Conservation (phyloP, 2,797 vertebrate species). For the Dryobates pubescens region DNA sequence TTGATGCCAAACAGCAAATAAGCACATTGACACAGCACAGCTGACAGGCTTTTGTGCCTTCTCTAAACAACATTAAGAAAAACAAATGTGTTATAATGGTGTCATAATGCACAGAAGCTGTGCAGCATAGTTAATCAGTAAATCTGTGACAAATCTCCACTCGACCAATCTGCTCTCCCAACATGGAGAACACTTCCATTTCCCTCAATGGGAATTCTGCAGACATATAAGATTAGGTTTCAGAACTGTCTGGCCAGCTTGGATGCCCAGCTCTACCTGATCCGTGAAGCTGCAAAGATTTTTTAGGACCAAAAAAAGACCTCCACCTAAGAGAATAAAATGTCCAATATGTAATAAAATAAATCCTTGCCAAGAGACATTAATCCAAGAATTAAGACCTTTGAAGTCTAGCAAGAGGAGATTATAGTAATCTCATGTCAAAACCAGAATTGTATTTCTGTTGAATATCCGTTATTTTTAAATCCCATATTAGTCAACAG, state of each 20-base stretch:
- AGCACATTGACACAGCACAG: neutral
- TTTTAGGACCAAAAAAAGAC: neutral
- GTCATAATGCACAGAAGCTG: neutral
- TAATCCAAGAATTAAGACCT: constrained; percentile 50
- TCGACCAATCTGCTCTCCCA: neutral
- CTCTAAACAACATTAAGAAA: neutral
- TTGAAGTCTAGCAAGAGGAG: constrained; percentile 31
- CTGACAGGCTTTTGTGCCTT: neutral
- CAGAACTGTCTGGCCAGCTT: neutral
- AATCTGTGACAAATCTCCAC: neutral
- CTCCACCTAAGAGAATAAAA: constrained; percentile 5
- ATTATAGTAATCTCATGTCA: constrained; percentile 44
- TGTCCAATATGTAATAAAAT: neutral
- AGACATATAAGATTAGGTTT: neutral
- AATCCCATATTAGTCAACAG: constrained; percentile 3
- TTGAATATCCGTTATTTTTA: neutral
- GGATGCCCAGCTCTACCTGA: neutral
- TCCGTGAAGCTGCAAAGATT: neutral
- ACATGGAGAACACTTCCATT: neutral
- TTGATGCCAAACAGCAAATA: neutral
- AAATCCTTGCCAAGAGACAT: constrained; percentile 25
- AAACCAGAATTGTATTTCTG: constrained; percentile 35
- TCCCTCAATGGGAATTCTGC: neutral
- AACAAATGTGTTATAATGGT: neutral
- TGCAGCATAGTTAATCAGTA: neutral